Evolutionary conservation across 2,113 vertebrate genomes (phyloP).

Genomic region (Paedocypris sp.): DNA sequence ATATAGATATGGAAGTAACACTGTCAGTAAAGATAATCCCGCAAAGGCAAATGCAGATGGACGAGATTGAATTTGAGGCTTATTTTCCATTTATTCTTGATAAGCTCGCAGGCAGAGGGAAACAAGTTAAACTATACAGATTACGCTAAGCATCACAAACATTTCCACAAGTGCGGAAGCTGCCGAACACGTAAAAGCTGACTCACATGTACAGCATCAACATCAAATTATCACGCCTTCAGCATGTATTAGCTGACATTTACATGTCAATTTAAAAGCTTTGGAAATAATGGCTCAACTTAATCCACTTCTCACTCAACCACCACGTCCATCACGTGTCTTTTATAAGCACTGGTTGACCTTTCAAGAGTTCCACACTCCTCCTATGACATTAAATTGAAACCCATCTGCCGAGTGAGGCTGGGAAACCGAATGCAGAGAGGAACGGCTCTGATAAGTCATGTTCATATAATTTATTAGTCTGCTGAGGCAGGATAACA

Average conservation of each 20-base stretch:
- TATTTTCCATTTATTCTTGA: conserved; percentile 44
- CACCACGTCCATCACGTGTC: neutral
- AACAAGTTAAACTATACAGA: conserved; percentile 44
- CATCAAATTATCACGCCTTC: neutral
- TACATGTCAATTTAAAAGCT: neutral
- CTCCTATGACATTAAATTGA: neutral
- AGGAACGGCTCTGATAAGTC: neutral
- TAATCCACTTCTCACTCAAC: neutral
- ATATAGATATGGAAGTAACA: neutral
- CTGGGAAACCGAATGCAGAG: neutral
- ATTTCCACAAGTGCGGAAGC: neutral
- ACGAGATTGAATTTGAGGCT: conserved; percentile 45
- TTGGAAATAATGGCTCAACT: neutral
- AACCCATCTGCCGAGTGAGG: conserved; percentile 9
- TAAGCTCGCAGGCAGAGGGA: conserved; percentile 40
- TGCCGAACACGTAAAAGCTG: neutral
- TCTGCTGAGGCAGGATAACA: conserved; percentile 1
- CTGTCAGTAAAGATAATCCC: conserved; percentile 50
- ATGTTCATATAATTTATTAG: neutral
- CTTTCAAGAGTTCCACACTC: neutral
- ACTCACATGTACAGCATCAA: neutral
- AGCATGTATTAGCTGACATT: neutral
- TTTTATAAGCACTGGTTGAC: conserved; percentile 1
- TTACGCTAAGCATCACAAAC: conserved; percentile 44
- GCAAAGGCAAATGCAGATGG: conserved; percentile 47